A percentile compares a stretch with the other conserved stretches of the same genome.
These are phyloP conservation scores for Neodontobutis hainanensis DNA, from an alignment of 2,113 vertebrate species.

Conservation along the genomic window DNA sequence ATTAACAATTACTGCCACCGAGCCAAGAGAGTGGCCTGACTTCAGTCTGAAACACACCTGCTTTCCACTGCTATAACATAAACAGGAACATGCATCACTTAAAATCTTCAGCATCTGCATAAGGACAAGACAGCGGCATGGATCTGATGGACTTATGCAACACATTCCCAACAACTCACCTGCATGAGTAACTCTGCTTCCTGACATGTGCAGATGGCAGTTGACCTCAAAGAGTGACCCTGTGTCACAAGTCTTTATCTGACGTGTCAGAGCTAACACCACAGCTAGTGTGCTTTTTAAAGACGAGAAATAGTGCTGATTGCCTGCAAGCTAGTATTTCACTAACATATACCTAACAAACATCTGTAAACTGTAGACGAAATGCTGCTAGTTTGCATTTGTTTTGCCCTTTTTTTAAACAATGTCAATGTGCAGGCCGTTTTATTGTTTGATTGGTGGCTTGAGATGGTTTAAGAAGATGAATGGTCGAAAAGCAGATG, in stretches of 20 bases:
- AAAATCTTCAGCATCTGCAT: slow-evolving; percentile 36
- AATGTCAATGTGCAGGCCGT: too few relatives aligned
- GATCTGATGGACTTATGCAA: slow-evolving; percentile 40
- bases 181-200: slow-evolving; percentile 54
- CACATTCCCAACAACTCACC: slow-evolving; percentile 36
- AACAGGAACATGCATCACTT: slow-evolving; percentile 21
- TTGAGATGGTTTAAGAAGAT: too few relatives aligned
- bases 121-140: slow-evolving; percentile 5
- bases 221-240: slow-evolving; percentile 53
- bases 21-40: slow-evolving; percentile 4
- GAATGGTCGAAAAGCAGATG: too few relatives aligned
- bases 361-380: not conserved
- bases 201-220: slow-evolving; percentile 60
- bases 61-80: slow-evolving; percentile 13
- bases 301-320: slow-evolving; percentile 32
- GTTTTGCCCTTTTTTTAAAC: too few relatives aligned
- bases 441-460: too few relatives aligned
- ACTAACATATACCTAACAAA: not conserved
- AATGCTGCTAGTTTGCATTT: too few relatives aligned
- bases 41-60: slow-evolving; percentile 13
- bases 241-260: slow-evolving; percentile 57
- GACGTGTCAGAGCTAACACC: slow-evolving; percentile 24
- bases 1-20: slow-evolving; percentile 9
- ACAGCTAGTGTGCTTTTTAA: slow-evolving; percentile 39
- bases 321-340: not conserved